A percentile compares a stretch with the other conserved stretches of the same genome.
Evolutionary conservation across 1,140 invertebrate species (phyloP).

Genomic region (Muscidifurax raptorellus): DNA sequence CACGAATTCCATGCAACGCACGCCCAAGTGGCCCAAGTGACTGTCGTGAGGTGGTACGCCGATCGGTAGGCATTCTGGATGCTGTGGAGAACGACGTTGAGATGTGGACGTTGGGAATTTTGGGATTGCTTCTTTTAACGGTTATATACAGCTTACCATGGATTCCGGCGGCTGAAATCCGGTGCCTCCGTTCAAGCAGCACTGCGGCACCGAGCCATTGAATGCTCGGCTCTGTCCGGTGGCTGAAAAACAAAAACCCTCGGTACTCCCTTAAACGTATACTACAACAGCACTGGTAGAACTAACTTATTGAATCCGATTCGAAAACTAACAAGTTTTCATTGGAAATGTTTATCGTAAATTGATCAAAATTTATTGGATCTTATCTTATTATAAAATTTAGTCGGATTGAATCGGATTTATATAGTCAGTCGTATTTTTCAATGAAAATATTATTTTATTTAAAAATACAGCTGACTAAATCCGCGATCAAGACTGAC

Average conservation of each 20-base stretch:
- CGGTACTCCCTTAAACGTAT: too few relatives aligned
- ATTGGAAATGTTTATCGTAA: too few relatives aligned
- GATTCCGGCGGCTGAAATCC: conserved; percentile 79
- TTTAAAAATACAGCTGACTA: too few relatives aligned
- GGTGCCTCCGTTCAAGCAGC: conserved; percentile 81
- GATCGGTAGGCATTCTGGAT: conserved; percentile 90
- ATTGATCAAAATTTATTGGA: conserved; percentile 56
- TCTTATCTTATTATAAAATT: too few relatives aligned
- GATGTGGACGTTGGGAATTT: not conserved
- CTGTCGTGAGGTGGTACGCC: conserved; percentile 82
- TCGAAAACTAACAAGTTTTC: too few relatives aligned
- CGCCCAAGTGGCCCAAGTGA: conserved; percentile 81
- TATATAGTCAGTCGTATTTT: too few relatives aligned
- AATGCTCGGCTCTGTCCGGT: conserved; percentile 80
- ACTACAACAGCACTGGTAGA: too few relatives aligned
- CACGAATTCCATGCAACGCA: conserved; percentile 86
- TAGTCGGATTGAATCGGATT: too few relatives aligned
- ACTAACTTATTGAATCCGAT: too few relatives aligned
- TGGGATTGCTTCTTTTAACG: conserved; percentile 18
- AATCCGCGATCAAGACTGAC: too few relatives aligned
- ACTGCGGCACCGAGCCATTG: conserved; percentile 87
- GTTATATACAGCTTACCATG: conserved; percentile 75
- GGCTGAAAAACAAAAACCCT: conserved; percentile 61
- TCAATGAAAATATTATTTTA: too few relatives aligned
- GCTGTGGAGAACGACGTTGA: conserved; percentile 69